Evolutionary conservation across 2,888 invertebrate species (phyloP).

Genomic region (Stenodema calcarata): DNA sequence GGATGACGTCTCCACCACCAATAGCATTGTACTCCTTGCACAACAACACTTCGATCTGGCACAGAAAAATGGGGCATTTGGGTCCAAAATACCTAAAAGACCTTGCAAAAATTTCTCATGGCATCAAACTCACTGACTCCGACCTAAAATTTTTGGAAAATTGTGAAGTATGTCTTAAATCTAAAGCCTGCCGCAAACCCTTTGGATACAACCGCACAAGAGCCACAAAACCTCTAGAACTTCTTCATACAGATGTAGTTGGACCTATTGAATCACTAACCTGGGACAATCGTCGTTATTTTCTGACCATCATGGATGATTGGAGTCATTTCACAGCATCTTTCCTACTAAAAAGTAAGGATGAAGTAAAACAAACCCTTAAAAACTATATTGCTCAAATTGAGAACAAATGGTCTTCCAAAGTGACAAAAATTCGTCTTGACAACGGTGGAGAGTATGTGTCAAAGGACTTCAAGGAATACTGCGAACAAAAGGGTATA

Average conservation of each 20-base stretch:
- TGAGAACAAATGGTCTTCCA: too few relatives aligned
- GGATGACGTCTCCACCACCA: neutral
- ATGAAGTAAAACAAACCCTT: too few relatives aligned
- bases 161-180: constrained; percentile 26
- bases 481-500: too few relatives aligned
- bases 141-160: neutral
- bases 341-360: neutral
- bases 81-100: neutral
- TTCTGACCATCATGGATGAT: neutral
- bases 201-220: neutral
- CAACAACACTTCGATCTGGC: neutral
- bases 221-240: neutral
- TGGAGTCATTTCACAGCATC: neutral
- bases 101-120: neutral
- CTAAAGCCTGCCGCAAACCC: too few relatives aligned
- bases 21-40: neutral
- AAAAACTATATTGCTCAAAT: too few relatives aligned
- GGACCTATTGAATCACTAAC: neutral
- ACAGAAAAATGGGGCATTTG: constrained; percentile 17
- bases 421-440: too few relatives aligned
- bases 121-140: neutral
- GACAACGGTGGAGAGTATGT: too few relatives aligned
- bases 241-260: constrained; percentile 8
- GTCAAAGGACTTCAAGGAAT: too few relatives aligned
- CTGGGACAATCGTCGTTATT: neutral